Percentiles rank a stretch among this genome's conserved stretches.
These are phyloP conservation scores for Eulemur mongoz DNA, from an alignment of 2,797 vertebrate species.

Conservation along the genomic window DNA sequence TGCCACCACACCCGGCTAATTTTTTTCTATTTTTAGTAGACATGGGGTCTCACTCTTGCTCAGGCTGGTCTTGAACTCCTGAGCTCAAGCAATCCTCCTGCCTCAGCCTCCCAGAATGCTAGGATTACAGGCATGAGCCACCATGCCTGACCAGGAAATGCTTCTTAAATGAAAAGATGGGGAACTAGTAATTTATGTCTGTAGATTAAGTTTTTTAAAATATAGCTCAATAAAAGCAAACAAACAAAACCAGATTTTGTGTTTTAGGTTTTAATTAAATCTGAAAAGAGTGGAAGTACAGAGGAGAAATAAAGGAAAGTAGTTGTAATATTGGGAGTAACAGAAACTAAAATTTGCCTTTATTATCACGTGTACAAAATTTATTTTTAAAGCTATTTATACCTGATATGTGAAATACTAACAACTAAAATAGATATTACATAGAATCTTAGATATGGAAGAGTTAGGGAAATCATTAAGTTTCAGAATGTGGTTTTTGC, in stretches of 20 bases:
- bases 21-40: too few relatives aligned
- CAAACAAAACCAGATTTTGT: not conserved
- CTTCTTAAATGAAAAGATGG: conserved; percentile 14
- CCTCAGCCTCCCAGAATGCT: too few relatives aligned
- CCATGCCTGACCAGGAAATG: not conserved
- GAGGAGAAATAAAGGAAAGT: not conserved
- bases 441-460: not conserved
- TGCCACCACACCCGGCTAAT: too few relatives aligned
- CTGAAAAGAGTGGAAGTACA: not conserved
- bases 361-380: not conserved
- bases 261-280: conserved; percentile 17
- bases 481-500: not conserved
- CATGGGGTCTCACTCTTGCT: too few relatives aligned
- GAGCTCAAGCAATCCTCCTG: too few relatives aligned
- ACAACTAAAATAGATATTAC: not conserved
- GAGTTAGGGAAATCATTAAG: not conserved
- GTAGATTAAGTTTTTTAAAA: not conserved
- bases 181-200: not conserved
- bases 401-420: not conserved
- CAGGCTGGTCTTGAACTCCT: too few relatives aligned
- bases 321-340: not conserved
- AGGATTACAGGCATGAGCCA: too few relatives aligned
- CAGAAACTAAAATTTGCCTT: not conserved
- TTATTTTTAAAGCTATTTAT: conserved; percentile 29
- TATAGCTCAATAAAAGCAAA: not conserved